phyloP scores from a whole-genome alignment of 1,140 invertebrate species.

The Hormaphis cornu region DNA sequence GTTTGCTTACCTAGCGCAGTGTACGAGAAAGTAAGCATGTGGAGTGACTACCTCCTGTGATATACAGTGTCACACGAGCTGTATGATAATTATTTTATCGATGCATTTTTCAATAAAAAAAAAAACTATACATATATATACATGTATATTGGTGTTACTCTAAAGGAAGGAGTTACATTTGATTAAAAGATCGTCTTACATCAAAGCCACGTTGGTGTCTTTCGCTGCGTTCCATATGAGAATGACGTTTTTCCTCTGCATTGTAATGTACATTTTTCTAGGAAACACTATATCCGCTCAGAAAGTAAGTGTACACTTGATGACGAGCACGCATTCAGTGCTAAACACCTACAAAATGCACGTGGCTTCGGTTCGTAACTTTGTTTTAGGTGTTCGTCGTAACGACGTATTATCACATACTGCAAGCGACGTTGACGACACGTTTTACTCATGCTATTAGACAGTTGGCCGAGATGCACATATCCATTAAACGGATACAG shows the following conservation, averaged over 20 bases:
- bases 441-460: conserved; percentile 59
- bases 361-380: no score
- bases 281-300: conserved; percentile 60
- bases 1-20: conserved; percentile 56
- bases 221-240: conserved; percentile 65
- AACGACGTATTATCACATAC: conserved; percentile 60
- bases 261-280: conserved; percentile 62
- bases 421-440: conserved; percentile 61
- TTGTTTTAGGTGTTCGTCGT: conserved; percentile 54
- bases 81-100: no score
- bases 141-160: no score
- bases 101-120: no score
- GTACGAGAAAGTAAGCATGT: conserved; percentile 46
- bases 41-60: no score
- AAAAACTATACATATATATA: no score
- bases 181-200: conserved; percentile 57
- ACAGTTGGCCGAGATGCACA: conserved; percentile 49
- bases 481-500: conserved; percentile 55
- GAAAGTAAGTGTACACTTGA: no score
- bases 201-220: conserved; percentile 61
- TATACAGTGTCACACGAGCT: no score
- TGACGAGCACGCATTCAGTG: no score
- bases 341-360: no score
- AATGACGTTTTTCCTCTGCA: conserved; percentile 65
- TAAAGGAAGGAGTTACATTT: conserved; percentile 49